Base-by-base conservation (phyloP, 2,113 vertebrate genomes). In the Potamarius usumacintae region DNA sequence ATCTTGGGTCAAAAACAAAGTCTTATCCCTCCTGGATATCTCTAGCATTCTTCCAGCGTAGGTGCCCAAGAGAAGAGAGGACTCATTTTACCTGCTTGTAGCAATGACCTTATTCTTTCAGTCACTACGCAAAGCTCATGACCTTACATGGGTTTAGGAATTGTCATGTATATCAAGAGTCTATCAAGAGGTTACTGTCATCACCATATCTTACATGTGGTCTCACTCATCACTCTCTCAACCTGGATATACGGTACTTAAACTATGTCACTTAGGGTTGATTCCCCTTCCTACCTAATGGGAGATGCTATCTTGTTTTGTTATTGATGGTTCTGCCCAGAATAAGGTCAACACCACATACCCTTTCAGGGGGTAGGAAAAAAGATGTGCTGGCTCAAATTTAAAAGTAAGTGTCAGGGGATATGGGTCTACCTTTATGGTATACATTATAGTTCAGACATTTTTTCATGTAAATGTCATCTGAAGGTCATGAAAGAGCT, bases 401-500 rank as follows among this genome's bases (percentile, higher is more conserved):
- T 7, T 22, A 78, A 52, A 50, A 15, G 74, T 25, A 5, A 25
- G 18, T 76, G 18, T 78, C 42, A 42, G 42, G 42, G 42, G 42
- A 42, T 42, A 42, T 42, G 42, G 42, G 42, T 42, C 42, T 0
- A 42, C 42, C 42, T 42, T 42, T 42, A 42, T 18, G 17, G 55
- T 81, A 60, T 81, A 81, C 55, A 60, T 58, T 11, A 22, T 20
- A 60, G 55, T 81, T 60, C 30, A 60, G 79, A 62, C 30, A 42
- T 81, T 42, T 81, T 81, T 57, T 81, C 57, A 60, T 81, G 79
- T 20, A 81, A 81, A 81, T 81, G 79, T 60, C 79, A 60, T 42
- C 79, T 12, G 30, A 62, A 60, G 79, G 55, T 81, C 10, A 9
- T 80, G 18, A 80, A 81, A 81, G 30, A 22, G 27, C 17, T 42